Evolutionary conservation across 1,140 invertebrate genomes (phyloP).

Genomic region (Penaeus chinensis): DNA sequence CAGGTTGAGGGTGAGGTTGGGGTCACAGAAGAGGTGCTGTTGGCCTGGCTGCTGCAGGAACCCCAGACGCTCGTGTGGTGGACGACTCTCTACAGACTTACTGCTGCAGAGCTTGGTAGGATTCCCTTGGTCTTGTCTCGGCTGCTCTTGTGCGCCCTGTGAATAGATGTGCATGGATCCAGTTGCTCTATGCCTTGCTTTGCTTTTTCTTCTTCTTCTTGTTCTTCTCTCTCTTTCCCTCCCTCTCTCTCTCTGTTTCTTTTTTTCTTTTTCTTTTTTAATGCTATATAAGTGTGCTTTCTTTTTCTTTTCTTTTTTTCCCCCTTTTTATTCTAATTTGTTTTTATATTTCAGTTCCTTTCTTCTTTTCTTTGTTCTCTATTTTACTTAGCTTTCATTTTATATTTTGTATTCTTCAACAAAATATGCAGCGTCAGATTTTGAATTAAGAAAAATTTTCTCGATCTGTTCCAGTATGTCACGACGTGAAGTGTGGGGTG

Average conservation of each 20-base stretch:
- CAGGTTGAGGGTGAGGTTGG: conserved; percentile 71
- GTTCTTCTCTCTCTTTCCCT: no score
- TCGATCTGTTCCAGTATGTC: conserved; percentile 69
- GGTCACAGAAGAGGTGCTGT: conserved; percentile 72
- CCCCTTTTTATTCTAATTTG: not conserved
- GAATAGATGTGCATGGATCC: not conserved
- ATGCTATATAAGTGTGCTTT: no score
- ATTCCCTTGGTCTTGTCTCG: not conserved
- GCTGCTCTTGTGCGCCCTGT: not conserved
- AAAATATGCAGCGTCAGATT: not conserved
- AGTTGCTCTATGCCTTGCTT: conserved; percentile 66
- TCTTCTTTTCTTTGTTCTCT: no score
- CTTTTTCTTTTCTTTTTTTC: no score
- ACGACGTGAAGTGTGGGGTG: conserved; percentile 73
- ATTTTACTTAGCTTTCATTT: not conserved
- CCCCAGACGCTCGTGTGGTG: conserved; percentile 75
- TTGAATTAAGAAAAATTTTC: conserved; percentile 54
- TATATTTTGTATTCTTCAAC: not conserved
- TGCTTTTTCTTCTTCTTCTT: not conserved
- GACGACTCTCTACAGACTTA: conserved; percentile 73
- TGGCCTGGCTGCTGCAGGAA: conserved; percentile 73
- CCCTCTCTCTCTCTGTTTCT: no score
- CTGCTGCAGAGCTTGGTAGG: conserved; percentile 70
- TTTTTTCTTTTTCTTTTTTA: no score
- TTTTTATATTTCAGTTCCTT: not conserved